A percentile compares a stretch with the other conserved stretches of the same genome.
Conservation (phyloP, 1,140 invertebrate species). For the Cepaea nemoralis region DNA sequence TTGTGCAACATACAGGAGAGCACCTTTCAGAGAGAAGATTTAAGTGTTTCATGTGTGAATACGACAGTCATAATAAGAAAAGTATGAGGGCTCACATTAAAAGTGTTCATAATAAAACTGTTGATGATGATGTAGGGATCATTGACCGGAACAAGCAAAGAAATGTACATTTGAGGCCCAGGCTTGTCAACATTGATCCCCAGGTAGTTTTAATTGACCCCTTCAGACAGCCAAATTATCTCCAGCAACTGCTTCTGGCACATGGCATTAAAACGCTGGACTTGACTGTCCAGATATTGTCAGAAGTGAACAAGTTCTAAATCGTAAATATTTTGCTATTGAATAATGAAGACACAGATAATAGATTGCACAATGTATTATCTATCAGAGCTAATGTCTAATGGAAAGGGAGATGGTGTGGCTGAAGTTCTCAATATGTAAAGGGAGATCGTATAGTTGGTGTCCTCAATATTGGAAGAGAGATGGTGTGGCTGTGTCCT, state of each 20-base stretch:
- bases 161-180: neutral
- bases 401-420: too few relatives aligned
- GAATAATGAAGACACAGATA: too few relatives aligned
- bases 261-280: slow-evolving; percentile 15
- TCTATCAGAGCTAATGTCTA: too few relatives aligned
- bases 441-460: too few relatives aligned
- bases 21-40: slow-evolving; percentile 5
- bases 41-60: slow-evolving; percentile 7
- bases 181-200: slow-evolving; percentile 9
- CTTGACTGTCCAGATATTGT: too few relatives aligned
- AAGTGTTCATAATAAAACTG: neutral
- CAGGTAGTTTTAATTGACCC: neutral
- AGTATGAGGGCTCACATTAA: neutral
- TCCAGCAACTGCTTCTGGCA: neutral
- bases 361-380: too few relatives aligned
- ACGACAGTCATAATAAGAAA: neutral
- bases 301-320: too few relatives aligned
- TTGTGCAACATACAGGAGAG: neutral
- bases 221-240: neutral
- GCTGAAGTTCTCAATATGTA: too few relatives aligned
- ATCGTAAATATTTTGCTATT: too few relatives aligned
- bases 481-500: too few relatives aligned
- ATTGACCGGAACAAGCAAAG: slow-evolving; percentile 3
- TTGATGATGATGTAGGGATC: neutral
- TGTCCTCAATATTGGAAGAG: too few relatives aligned